Conservation (phyloP, 92 coral and sea anemone species). For the Epizoanthus stellaris region DNA sequence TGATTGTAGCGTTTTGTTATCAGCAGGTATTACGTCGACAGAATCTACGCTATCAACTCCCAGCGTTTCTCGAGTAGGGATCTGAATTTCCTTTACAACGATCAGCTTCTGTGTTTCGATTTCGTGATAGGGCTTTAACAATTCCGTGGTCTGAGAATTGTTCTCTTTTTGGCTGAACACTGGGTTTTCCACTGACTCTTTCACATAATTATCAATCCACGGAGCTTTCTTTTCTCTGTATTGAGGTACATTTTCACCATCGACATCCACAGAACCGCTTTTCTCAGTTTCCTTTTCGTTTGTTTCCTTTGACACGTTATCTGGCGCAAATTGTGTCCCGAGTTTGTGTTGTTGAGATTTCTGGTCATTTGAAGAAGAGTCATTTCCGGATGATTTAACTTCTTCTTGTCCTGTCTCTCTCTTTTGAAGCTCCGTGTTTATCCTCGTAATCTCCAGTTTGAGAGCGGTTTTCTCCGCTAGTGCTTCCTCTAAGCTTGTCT, state of each 20-base stretch:
- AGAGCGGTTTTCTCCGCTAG: conserved; percentile 38
- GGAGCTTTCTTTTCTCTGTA: conserved; percentile 24
- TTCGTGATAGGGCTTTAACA: neutral
- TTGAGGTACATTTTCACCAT: neutral
- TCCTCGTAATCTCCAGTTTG: conserved; percentile 12
- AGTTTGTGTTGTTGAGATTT: neutral
- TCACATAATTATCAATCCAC: conserved; percentile 14
- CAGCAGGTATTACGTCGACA: neutral
- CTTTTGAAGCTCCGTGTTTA: conserved; percentile 37
- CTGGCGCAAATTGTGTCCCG: neutral
- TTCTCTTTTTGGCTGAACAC: neutral
- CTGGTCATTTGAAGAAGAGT: conserved; percentile 4
- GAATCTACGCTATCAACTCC: conserved; percentile 19
- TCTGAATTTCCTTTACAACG: conserved; percentile 6
- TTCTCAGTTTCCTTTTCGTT: neutral
- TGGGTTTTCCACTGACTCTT: conserved; percentile 8
- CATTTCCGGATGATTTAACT: no score
- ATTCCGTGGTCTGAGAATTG: neutral
- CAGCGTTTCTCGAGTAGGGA: conserved; percentile 7
- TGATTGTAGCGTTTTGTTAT: no score
- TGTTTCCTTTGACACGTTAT: neutral
- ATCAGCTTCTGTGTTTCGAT: neutral
- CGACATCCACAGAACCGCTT: neutral
- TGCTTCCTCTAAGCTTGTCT: conserved; percentile 53
- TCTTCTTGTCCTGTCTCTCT: neutral